phyloP scores from a whole-genome alignment of 2,797 vertebrate species.

The Diplodus puntazzo region DNA sequence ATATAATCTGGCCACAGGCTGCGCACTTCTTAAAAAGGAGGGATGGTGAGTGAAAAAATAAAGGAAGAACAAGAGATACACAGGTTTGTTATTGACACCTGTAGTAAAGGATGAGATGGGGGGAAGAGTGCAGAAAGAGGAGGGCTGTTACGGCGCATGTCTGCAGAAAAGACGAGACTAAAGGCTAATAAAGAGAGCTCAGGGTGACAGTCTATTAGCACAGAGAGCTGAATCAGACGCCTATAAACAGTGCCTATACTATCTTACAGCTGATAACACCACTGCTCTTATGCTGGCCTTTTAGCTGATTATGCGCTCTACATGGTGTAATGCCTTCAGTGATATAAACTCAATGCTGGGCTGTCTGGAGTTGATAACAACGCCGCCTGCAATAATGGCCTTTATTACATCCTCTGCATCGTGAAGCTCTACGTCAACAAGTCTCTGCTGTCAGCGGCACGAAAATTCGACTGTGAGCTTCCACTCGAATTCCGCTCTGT shows the following conservation, averaged over 20 bases:
- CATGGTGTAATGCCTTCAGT: constrained; percentile 55
- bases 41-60: background rate
- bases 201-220: constrained; percentile 68
- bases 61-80: no score
- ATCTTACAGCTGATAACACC: constrained; percentile 70
- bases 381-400: constrained; percentile 31
- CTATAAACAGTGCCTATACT: constrained; percentile 63
- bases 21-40: background rate
- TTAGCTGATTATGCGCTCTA: constrained; percentile 68
- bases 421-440: constrained; percentile 4
- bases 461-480: background rate
- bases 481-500: background rate
- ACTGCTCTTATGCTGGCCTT: constrained; percentile 59
- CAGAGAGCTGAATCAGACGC: constrained; percentile 72
- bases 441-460: background rate
- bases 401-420: constrained; percentile 21
- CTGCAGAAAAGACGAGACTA: constrained; percentile 36
- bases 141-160: constrained; percentile 5
- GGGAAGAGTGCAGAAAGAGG: constrained; percentile 3
- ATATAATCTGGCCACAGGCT: constrained; percentile 8
- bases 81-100: background rate
- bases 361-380: constrained; percentile 63
- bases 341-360: constrained; percentile 48
- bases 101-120: background rate
- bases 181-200: constrained; percentile 67